phyloP scores from a whole-genome alignment of 2,888 invertebrate genomes.

The Tetramorium bicarinatum region DNA sequence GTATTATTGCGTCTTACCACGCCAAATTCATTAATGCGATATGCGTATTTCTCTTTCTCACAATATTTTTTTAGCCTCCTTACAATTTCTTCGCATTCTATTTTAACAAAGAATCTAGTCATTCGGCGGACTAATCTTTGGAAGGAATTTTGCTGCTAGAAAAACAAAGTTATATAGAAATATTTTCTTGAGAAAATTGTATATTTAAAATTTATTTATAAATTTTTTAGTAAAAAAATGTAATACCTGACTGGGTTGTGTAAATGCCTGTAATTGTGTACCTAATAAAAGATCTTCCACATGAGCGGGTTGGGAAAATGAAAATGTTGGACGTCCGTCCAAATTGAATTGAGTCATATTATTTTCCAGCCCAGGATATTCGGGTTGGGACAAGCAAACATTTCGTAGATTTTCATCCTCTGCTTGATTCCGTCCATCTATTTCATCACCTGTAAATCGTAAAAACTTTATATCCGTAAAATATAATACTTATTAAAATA shows the following conservation, averaged over 20 bases:
- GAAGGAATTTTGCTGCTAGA: slow-evolving; percentile 89
- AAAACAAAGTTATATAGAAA: slow-evolving; percentile 67
- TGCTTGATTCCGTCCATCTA: slow-evolving; percentile 2
- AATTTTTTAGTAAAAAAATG: background rate
- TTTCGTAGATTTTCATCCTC: slow-evolving; percentile 75
- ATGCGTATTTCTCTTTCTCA: slow-evolving; percentile 90
- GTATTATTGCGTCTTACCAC: slow-evolving; percentile 86
- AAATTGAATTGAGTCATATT: slow-evolving; percentile 77
- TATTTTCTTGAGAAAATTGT: background rate
- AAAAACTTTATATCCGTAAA: background rate
- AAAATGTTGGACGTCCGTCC: slow-evolving; percentile 87
- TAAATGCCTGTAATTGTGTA: slow-evolving; percentile 89
- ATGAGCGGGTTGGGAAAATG: slow-evolving; percentile 95
- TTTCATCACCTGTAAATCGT: slow-evolving; percentile 32
- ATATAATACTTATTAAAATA: background rate
- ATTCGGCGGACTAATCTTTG: slow-evolving; percentile 95
- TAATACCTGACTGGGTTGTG: slow-evolving; percentile 82
- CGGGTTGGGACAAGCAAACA: slow-evolving; percentile 86
- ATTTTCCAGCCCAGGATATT: slow-evolving; percentile 78
- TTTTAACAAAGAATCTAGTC: slow-evolving; percentile 96
- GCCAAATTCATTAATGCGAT: slow-evolving; percentile 89
- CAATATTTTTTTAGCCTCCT: slow-evolving; percentile 89
- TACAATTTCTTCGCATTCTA: slow-evolving; percentile 90
- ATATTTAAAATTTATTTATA: background rate
- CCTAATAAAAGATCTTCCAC: slow-evolving; percentile 93